Evolutionary conservation across 2,113 vertebrate genomes (phyloP).

Genomic region (Bungarus multicinctus): DNA sequence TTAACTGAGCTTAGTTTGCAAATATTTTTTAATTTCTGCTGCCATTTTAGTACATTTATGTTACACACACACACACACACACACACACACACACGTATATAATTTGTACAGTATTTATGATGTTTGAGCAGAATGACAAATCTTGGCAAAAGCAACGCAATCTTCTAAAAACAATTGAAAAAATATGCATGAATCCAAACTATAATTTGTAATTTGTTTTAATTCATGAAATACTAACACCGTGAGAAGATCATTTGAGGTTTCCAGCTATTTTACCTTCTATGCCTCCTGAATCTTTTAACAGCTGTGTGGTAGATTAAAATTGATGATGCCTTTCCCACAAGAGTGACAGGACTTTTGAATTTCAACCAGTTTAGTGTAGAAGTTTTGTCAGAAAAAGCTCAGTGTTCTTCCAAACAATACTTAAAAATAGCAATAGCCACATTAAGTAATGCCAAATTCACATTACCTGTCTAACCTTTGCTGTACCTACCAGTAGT

Average conservation of each 20-base stretch:
- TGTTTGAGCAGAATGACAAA: neutral
- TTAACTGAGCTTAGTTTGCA: neutral
- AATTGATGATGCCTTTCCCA: neutral
- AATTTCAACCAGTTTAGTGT: neutral
- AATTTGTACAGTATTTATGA: neutral
- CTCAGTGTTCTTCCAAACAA: neutral
- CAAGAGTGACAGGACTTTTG: neutral
- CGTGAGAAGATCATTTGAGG: neutral
- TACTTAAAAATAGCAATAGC: neutral
- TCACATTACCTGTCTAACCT: neutral
- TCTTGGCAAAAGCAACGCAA: constrained; percentile 1
- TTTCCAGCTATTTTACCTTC: neutral
- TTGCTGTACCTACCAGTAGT: neutral
- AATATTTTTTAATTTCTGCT: neutral
- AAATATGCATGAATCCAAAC: neutral
- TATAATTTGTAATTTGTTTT: constrained; percentile 8
- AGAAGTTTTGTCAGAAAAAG: neutral
- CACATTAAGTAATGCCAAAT: neutral
- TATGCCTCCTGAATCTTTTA: neutral
- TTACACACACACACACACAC: neutral
- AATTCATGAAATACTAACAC: neutral
- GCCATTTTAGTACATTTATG: neutral
- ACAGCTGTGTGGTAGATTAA: neutral
- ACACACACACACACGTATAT: too few relatives aligned
- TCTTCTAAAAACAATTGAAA: neutral